Percentiles rank a stretch among this genome's conserved stretches.
phyloP scores from a whole-genome alignment of 2,113 vertebrate species.

The Rallus limicola region DNA sequence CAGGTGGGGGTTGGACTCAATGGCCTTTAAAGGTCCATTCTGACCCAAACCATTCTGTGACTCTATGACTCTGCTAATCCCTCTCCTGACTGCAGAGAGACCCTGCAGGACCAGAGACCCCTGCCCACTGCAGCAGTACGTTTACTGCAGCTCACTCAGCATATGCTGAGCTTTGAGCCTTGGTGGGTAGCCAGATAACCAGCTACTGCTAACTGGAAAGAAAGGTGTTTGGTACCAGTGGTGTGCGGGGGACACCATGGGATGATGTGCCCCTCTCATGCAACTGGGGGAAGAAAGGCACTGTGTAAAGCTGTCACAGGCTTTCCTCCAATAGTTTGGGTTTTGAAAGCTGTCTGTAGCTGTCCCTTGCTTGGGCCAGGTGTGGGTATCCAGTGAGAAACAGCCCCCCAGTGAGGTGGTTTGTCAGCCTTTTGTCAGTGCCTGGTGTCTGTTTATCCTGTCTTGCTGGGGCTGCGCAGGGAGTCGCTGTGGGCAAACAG shows the following conservation, averaged over 20 bases:
- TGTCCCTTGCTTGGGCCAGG: not conserved
- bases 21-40: no score
- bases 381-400: not conserved
- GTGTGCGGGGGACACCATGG: fast-evolving
- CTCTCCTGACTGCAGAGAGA: not conserved
- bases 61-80: not conserved
- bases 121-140: not conserved
- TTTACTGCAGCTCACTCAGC: not conserved
- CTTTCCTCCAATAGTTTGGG: not conserved
- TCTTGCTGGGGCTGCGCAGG: not conserved
- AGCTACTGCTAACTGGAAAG: not conserved
- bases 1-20: no score
- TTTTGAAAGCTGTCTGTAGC: not conserved
- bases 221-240: no score
- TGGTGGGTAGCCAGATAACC: not conserved
- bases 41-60: not conserved
- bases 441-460: fast-evolving
- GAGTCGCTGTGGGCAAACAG: not conserved
- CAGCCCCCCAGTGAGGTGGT: not conserved
- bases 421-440: not conserved
- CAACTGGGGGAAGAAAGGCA: not conserved
- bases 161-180: not conserved
- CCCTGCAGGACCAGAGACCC: not conserved
- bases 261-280: not conserved
- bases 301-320: not conserved